Evolutionary conservation across 2,113 vertebrate species (phyloP).

Genomic region (Loxodonta africana): DNA sequence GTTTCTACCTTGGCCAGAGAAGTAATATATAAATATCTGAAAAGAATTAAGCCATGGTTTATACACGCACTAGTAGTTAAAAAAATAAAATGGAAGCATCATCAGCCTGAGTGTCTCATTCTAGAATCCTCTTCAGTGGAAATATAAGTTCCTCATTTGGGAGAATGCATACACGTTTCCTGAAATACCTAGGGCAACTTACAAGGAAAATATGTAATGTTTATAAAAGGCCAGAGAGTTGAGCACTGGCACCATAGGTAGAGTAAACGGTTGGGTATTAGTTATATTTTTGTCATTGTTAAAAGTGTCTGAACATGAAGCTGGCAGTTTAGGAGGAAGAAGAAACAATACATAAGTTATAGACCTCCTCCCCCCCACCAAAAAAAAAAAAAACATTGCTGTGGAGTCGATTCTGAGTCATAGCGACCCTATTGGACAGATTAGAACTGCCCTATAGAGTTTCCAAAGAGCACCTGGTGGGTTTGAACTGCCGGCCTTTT

Average conservation of each 20-base stretch:
- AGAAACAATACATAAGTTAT: conserved; percentile 73
- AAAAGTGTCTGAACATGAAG: conserved; percentile 77
- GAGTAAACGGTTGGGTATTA: conserved; percentile 80
- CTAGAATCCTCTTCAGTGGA: background rate
- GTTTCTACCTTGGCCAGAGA: background rate
- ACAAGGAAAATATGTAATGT: conserved; percentile 82
- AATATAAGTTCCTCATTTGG: conserved; percentile 42
- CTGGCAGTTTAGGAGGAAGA: conserved; percentile 71
- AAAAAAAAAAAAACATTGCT: no score
- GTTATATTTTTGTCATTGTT: conserved; percentile 74
- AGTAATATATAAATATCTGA: background rate
- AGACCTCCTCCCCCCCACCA: background rate
- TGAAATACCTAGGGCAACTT: conserved; percentile 69
- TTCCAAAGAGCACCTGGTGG: no score
- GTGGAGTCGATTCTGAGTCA: no score
- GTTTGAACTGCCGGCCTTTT: no score
- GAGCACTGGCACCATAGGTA: conserved; percentile 72
- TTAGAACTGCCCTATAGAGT: no score
- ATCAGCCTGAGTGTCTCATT: background rate
- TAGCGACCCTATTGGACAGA: no score
- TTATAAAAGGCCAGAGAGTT: conserved; percentile 82
- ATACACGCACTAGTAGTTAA: background rate
- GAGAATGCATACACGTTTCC: conserved; percentile 74
- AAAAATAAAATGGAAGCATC: background rate
- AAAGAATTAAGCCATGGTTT: background rate